Evolutionary conservation across 2,797 vertebrate genomes (phyloP), one percentile per base, ranked within the genome.

Genomic region (Galaxias olidus): DNA sequence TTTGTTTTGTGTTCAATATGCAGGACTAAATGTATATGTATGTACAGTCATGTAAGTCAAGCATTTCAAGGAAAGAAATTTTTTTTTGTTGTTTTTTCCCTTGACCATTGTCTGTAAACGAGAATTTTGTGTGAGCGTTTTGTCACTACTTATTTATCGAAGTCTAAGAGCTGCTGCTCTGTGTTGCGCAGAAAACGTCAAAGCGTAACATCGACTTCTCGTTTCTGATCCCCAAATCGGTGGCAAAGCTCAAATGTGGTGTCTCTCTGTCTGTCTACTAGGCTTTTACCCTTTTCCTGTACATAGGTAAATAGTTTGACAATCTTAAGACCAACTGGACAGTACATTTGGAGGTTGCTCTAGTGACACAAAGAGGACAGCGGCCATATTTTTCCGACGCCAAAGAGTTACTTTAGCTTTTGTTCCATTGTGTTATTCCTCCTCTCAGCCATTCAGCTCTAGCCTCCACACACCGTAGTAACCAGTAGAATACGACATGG

Each of bases 381-480:
- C 87, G 86, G 90, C 92, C 91, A 92, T 93, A 91, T 89, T 90
- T 90, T 91, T 90, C 83, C 84, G 87, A 93, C 90, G 86, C 92
- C 92, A 93, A 93, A 93, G 92, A 93, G 79, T 92, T 92, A 68
- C 79, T 88, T 92, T 88, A 82, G 76, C 75, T 86, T 83, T 87
- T 59, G 68, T 68, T 87, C 75, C 81, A 80, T 88, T 81, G 70
- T 71, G 65, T 84, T 68, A 44, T 79, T 62, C 45, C 73, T 74
- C 48, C 52, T 67, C 68, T 54, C 52, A 18, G 61, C 51, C 61
- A 43, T 41, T 55, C 44, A 74, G 69, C 76, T 68, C 61, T 30
- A 30, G 30, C 6, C 30, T 30, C 30, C 30, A 30, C 30, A 30
- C 30, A 30, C 30, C 30, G 30, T 30, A 30, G 30, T 30, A 30